Evolutionary conservation across 2,113 vertebrate species (phyloP), one percentile per base, ranked within the genome.

Genomic region (Corydoras maculifer): DNA sequence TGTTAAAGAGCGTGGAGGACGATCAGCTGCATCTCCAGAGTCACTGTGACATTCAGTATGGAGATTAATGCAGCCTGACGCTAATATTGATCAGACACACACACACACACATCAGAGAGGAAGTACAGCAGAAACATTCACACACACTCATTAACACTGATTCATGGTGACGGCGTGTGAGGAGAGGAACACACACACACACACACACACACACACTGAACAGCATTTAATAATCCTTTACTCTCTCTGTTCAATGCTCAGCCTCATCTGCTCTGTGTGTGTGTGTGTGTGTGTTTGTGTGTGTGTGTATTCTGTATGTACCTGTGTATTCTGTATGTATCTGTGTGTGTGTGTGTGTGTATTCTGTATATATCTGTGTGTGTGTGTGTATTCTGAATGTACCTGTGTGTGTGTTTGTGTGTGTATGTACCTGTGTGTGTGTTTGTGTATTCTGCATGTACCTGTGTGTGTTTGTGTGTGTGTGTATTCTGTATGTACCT

Each of bases 1-100:
- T 62, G 65, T 75, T 72, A 67, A 75, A 72, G 59, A 78, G 53
- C 60, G 25, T 69, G 67, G 13, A 62, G 62, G 50, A 77, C 50
- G 61, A 77, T 68, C 59, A 78, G 74, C 64, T 72, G 73, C 59
- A 71, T 75, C 77, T 75, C 77, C 70, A 70, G 77, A 74, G 74
- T 68, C 62, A 64, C 49, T 65, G 67, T 78, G 77, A 78, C 77
- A 78, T 78, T 78, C 77, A 75, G 74, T 78, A 78, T 78, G 77
- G 77, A 78, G 77, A 78, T 78, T 72, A 78, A 78, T 78, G 77
- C 69, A 75, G 69, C 50, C 69, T 78, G 77, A 63, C 73, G 75
- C 60, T 50, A 75, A 75, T 75, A 75, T 78, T 78, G 77, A 78
- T 78, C 69, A 78, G 69, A 50, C 48, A 57, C 76, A 70, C 76